Evolutionary conservation across 2,888 invertebrate genomes (phyloP).

Genomic region (Thecophora atra): DNA sequence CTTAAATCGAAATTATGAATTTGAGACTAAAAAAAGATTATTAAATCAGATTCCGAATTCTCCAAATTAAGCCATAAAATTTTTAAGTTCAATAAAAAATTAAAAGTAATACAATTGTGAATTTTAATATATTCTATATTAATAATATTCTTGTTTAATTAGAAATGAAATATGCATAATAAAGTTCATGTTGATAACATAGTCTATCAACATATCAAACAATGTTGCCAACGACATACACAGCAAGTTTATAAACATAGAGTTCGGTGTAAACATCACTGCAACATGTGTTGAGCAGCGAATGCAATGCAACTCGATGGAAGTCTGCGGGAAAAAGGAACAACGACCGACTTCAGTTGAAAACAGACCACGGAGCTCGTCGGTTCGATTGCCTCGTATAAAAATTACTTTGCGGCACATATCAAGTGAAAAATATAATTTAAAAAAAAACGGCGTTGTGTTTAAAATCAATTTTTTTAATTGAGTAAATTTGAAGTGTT

Average conservation of each 20-base stretch:
- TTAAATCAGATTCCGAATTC: background rate
- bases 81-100: no score
- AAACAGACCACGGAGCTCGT: conserved; percentile 11
- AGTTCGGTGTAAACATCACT: background rate
- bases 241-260: background rate
- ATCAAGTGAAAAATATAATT: background rate
- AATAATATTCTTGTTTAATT: no score
- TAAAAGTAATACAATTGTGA: no score
- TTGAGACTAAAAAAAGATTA: no score
- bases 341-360: conserved; percentile 13
- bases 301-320: background rate
- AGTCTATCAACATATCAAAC: no score
- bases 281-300: background rate
- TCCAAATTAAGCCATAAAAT: no score
- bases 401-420: background rate
- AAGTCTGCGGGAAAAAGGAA: background rate
- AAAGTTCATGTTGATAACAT: no score
- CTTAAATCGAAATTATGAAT: no score
- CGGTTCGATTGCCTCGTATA: background rate
- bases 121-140: no score
- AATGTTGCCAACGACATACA: no score
- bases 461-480: conserved; percentile 1
- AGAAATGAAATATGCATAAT: no score
- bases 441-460: no score
- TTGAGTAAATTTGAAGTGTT: background rate